Base-by-base conservation (phyloP, 92 coral and sea anemone species). In the Paragorgia papillata region DNA sequence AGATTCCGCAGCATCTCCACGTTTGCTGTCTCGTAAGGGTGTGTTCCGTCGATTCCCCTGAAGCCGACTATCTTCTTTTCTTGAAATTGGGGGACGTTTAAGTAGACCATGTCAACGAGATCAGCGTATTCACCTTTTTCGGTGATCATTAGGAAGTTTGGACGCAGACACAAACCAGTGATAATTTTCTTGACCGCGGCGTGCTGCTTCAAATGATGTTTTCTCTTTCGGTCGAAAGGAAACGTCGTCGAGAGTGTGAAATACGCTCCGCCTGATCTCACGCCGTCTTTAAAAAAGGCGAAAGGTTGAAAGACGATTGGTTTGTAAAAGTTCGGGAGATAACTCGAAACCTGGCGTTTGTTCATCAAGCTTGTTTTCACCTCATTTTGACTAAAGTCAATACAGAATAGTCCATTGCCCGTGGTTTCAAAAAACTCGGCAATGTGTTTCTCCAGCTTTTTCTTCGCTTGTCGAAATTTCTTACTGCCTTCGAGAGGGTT, bases 301-400 rank as follows among this genome's bases (percentile, higher is more conserved):
- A 67, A 44, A 20, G 74, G 74, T 22, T 67, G 74, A 24, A 67
- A 67, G 7, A 67, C 74, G 30, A 43, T 0, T 9, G 74, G 74
- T 20, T 21, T 20, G 24, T 0, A 2, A 8, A 5, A 21, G 21
- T 24, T 46, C 7, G 74, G 57, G 22, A 43, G 24, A 35, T 21
- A 6, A 8, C 31, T 1, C 3, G 74, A 67, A 67, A 41, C 44
- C 74, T 67, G 74, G 33, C 57, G n/a, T 29, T 41, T 18, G 35
- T 43, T 67, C 21, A 20, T 48, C 7, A 21, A 18, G 4, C 57
- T 41, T 67, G 74, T 67, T 17, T 44, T 43, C 31, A 67, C 74
- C 17, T 67, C 74, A 22, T 43, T 43, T 22, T 22, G 1, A 43
- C 57, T 37, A 29, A 6, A 21, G 3, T 28, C 34, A 43, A 67